Percentiles rank a stretch among this genome's conserved stretches.
Evolutionary conservation across 2,888 invertebrate genomes (phyloP).

Genomic region (Cyaniris semiargus): DNA sequence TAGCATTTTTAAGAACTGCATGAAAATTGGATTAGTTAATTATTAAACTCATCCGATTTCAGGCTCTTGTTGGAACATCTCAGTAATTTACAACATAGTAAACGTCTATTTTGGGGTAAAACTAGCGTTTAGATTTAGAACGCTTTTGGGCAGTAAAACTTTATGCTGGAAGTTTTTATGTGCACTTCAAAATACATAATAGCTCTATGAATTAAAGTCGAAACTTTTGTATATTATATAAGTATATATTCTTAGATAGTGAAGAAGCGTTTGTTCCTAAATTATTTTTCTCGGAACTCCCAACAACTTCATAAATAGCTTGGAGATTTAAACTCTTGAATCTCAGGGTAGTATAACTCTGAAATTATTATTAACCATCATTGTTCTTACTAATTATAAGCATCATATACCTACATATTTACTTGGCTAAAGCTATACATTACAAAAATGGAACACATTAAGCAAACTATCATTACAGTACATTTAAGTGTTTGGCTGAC

Average conservation of each 20-base stretch:
- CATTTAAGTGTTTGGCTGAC: constrained; percentile 12
- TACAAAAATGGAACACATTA: not conserved
- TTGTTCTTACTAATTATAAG: not conserved
- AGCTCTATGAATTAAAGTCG: not conserved
- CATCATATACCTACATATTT: not conserved
- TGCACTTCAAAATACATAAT: not conserved
- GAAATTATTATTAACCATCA: not conserved
- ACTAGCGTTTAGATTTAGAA: not conserved
- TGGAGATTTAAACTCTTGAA: not conserved
- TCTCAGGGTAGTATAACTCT: not conserved
- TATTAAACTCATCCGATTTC: not conserved
- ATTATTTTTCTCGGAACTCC: not conserved
- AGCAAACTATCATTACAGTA: constrained; percentile 1
- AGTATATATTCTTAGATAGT: no score
- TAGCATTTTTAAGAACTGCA: not conserved
- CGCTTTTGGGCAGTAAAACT: not conserved
- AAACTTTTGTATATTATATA: no score
- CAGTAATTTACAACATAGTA: not conserved
- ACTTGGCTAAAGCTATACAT: not conserved
- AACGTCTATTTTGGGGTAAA: not conserved
- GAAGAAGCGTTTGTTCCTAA: no score
- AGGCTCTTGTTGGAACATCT: not conserved
- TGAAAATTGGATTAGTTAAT: not conserved
- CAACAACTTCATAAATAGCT: not conserved
- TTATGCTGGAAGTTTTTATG: not conserved